A percentile compares a stretch with the other conserved stretches of the same genome.
Conservation (phyloP, 1,140 invertebrate species). For the Sminthurinus signatus region DNA sequence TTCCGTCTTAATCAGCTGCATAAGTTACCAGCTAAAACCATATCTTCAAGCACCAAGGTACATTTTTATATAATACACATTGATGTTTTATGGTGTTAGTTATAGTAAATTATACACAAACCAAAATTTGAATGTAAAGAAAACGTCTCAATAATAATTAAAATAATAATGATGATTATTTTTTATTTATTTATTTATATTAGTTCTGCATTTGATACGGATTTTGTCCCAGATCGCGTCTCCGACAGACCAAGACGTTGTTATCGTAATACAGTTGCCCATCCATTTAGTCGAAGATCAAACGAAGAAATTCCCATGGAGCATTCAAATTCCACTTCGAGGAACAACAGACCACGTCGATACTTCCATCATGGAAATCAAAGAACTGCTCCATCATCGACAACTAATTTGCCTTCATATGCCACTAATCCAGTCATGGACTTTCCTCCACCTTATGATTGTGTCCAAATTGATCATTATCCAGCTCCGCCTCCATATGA, state of each 20-base stretch:
- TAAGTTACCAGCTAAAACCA: slow-evolving; percentile 6
- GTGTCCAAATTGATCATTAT: not conserved
- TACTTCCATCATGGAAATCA: slow-evolving; percentile 6
- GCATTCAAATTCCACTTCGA: not conserved
- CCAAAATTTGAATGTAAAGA: too few relatives aligned
- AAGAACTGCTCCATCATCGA: not conserved
- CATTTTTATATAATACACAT: not conserved
- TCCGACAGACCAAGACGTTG: not conserved
- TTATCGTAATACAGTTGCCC: not conserved
- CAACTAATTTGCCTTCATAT: not conserved
- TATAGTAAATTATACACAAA: not conserved
- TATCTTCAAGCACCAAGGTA: slow-evolving; percentile 11
- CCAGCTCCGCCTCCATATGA: not conserved
- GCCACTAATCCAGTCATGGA: not conserved
- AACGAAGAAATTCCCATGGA: not conserved
- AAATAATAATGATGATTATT: not conserved
- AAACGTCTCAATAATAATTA: not conserved
- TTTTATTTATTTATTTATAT: not conserved
- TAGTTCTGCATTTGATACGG: slow-evolving; percentile 3
- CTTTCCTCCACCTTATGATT: slow-evolving; percentile 4
- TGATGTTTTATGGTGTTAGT: not conserved
- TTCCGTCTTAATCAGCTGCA: slow-evolving; percentile 8
- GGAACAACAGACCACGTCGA: not conserved
- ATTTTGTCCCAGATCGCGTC: not conserved
- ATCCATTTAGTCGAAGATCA: not conserved